Conservation (phyloP, 1,140 invertebrate species). For the Vanessa tameamea region DNA sequence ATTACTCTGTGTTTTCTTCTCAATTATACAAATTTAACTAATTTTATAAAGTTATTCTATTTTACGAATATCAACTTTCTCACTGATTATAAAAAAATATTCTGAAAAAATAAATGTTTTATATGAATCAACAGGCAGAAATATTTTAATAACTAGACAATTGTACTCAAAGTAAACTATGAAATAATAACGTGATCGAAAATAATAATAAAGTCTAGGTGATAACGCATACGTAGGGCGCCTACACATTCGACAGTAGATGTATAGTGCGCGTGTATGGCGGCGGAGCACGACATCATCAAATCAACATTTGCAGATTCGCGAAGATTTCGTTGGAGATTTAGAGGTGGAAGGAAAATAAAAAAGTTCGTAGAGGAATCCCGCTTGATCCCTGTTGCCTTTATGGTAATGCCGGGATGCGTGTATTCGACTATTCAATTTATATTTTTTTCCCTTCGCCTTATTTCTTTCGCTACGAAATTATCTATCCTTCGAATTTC, state of each 20-base stretch:
- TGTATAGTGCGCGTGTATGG: conserved; percentile 11
- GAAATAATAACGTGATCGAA: background rate
- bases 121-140: no score
- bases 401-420: conserved; percentile 80
- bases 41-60: no score
- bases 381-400: conserved; percentile 78
- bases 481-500: conserved; percentile 80
- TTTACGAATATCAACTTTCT: no score
- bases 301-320: conserved; percentile 81
- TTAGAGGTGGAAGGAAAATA: conserved; percentile 80
- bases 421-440: conserved; percentile 81
- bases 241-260: conserved; percentile 35
- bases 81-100: no score
- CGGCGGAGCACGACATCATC: conserved; percentile 70
- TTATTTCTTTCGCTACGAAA: conserved; percentile 77
- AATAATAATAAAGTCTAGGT: conserved; percentile 13
- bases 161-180: background rate
- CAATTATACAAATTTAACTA: no score
- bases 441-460: conserved; percentile 78
- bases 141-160: background rate
- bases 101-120: no score
- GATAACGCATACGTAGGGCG: conserved; percentile 30
- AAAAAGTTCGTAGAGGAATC: conserved; percentile 80
- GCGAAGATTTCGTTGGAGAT: conserved; percentile 77
- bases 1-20: no score